A percentile compares a stretch with the other conserved stretches of the same genome.
Conservation (phyloP, 2,113 vertebrate genomes). For the Poeciliopsis prolifica region DNA sequence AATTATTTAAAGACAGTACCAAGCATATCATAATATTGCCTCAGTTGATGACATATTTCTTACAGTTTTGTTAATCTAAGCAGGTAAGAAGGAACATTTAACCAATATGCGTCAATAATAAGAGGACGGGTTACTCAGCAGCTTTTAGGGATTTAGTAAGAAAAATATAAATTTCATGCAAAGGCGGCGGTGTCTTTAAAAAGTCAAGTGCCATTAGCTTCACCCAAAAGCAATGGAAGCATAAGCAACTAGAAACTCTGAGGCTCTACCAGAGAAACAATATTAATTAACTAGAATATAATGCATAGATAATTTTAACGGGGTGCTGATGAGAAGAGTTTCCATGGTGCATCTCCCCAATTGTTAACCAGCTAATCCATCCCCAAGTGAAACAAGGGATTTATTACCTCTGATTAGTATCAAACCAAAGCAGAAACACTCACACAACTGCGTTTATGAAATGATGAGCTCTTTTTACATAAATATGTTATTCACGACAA, state of each 20-base stretch:
- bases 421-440: slow-evolving; percentile 48
- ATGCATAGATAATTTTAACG: slow-evolving; percentile 61
- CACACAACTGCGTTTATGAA: background rate
- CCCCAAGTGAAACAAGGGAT: slow-evolving; percentile 11
- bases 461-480: background rate
- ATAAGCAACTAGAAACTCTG: slow-evolving; percentile 35
- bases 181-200: slow-evolving; percentile 34
- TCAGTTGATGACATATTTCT: slow-evolving; percentile 9
- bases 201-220: slow-evolving; percentile 64
- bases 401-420: slow-evolving; percentile 32
- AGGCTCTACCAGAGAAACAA: slow-evolving; percentile 39
- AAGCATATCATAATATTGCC: slow-evolving; percentile 18
- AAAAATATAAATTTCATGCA: slow-evolving; percentile 25
- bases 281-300: slow-evolving; percentile 56
- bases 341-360: slow-evolving; percentile 49
- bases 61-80: slow-evolving; percentile 17
- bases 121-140: slow-evolving; percentile 35
- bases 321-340: slow-evolving; percentile 49
- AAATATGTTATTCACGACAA: background rate
- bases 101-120: slow-evolving; percentile 30
- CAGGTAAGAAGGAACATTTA: slow-evolving; percentile 15
- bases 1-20: slow-evolving; percentile 42
- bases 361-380: slow-evolving; percentile 52
- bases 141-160: slow-evolving; percentile 39
- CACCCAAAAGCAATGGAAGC: slow-evolving; percentile 35